phyloP scores from a whole-genome alignment of 1,140 invertebrate species.

The Rhynchophorus ferrugineus region DNA sequence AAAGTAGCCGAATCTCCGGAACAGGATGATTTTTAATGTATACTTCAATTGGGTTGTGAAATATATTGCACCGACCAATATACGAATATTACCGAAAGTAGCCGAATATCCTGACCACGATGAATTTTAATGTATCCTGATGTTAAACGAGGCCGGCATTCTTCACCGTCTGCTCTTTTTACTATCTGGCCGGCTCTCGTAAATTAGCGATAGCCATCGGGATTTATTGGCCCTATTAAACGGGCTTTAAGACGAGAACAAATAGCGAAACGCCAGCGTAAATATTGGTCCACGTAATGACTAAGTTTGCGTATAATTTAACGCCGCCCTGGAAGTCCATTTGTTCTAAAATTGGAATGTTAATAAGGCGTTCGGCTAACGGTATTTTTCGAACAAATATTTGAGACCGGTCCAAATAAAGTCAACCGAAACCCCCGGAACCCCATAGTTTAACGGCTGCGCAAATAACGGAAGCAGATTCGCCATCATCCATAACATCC shows the following conservation, averaged over 20 bases:
- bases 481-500: no score
- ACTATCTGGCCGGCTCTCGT: constrained; percentile 22
- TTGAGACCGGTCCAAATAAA: background rate
- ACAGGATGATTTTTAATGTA: no score
- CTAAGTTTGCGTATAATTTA: constrained; percentile 9
- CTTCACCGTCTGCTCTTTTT: no score
- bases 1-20: no score
- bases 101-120: no score
- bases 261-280: constrained; percentile 32
- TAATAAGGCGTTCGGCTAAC: background rate
- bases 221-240: constrained; percentile 32
- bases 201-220: constrained; percentile 30
- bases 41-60: no score
- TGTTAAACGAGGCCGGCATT: no score
- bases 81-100: no score
- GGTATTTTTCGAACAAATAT: background rate
- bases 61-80: no score
- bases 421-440: background rate
- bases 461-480: no score
- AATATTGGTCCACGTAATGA: constrained; percentile 30
- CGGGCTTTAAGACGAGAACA: constrained; percentile 28
- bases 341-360: constrained; percentile 1
- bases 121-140: no score
- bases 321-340: background rate
- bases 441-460: no score